Conservation (phyloP, 2,113 vertebrate species). For the Oophaga pumilio region DNA sequence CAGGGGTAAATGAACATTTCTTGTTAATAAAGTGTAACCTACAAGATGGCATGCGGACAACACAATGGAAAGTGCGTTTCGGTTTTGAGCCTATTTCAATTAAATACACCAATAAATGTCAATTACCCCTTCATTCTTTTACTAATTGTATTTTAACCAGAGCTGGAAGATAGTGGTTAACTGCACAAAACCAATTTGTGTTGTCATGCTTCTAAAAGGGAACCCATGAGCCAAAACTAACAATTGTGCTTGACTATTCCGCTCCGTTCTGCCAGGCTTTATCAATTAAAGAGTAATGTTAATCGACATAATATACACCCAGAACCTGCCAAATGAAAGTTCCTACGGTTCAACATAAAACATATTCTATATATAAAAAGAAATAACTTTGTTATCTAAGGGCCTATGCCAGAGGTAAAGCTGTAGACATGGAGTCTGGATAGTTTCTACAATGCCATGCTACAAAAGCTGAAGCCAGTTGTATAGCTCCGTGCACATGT, state of each 20-base stretch:
- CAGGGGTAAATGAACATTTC: not conserved
- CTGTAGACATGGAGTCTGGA: no score
- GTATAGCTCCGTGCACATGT: no score
- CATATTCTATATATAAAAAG: no score
- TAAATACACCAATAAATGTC: not conserved
- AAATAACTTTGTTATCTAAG: no score
- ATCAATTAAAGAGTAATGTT: not conserved
- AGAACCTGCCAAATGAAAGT: not conserved
- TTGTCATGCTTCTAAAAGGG: constrained; percentile 8
- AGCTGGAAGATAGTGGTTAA: constrained; percentile 3
- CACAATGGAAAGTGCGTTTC: not conserved
- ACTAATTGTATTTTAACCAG: constrained; percentile 9
- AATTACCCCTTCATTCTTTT: not conserved
- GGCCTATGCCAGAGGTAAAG: no score
- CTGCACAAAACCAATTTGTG: constrained; percentile 19
- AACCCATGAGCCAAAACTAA: not conserved
- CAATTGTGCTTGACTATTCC: not conserved
- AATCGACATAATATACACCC: not conserved
- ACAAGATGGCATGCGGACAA: not conserved
- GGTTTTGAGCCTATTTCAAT: not conserved
- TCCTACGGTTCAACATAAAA: no score
- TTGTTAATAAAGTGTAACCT: constrained; percentile 14
- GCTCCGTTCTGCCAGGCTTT: not conserved
- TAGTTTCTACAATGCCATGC: no score
- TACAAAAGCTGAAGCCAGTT: no score